Evolutionary conservation across 64 coral and sea anemone species (phyloP), one percentile per base, ranked within the genome.

Genomic region (Montipora efflorescens): DNA sequence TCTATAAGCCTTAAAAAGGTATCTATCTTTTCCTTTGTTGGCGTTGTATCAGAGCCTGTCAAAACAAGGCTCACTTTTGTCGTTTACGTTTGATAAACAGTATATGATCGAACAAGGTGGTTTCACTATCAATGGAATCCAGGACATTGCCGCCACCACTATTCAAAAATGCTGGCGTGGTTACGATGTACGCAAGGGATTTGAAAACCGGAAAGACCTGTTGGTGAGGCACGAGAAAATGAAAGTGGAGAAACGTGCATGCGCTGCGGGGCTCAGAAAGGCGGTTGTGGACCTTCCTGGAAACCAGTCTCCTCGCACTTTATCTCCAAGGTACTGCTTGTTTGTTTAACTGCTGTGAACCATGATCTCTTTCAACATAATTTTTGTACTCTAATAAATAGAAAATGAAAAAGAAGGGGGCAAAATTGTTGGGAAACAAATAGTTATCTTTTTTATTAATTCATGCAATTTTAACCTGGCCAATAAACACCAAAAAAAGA

Each of bases 81-180:
- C 53, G 36, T 61, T 43, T 74, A 47, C 18, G 15, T 82, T 19
- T 78, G 68, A 21, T 76, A 77, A 2, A 59, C 59, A 97, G 95
- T 94, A 97, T 20, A 91, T 97, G 93, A 88, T 95, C 0, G 96
- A 97, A 71, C 93, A 95, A 83, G 93, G 96, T 36, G 92, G 86
- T 6, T 90, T 97, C 21, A 97, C 96, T 22, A 95, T 97, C 7
- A 90, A 70, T 66, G 96, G 91, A 5, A 95, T 97, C 67, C 93
- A 93, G 69, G 93, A 97, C 82, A 84, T 97, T 3, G 96, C 96
- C 8, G 93, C 84, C 21, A 97, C 89, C 21, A 86, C 93, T 45
- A 92, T 97, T 64, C 96, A 97, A 67, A 78, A 58, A 66, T 92
- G 93, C 46, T 97, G 96, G 96, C 78, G 90, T 18, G 96, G 96